Base-by-base conservation (phyloP, 2,797 vertebrate species). In the Cynodonichthys magdalenae region DNA sequence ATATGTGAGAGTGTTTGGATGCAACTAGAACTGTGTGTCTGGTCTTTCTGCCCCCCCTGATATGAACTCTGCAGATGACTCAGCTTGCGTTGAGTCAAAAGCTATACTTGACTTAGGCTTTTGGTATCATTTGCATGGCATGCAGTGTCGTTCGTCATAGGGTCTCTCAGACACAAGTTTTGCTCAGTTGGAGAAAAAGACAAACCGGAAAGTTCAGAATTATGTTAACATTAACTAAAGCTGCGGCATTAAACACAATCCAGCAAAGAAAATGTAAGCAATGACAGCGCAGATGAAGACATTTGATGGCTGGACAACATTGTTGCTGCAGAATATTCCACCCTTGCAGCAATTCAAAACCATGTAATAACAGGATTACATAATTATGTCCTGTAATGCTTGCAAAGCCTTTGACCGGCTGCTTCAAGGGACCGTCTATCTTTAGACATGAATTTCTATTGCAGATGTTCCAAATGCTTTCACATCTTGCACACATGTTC, bases 61-160 rank as follows among this genome's bases (percentile, higher is more conserved):
- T 58, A 68, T 69, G 74, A 76, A 60, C 61, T 72, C 62, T 67
- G 48, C 24, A 61, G 60, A 77, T 87, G 85, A 90, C 79, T 84
- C 84, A 85, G 82, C 77, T 60, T 80, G 73, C 74, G 59, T 53
- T 14, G 15, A 51, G 52, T 67, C 80, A 69, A 17, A 36, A 31
- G 54, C 47, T 61, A 36, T 56, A 53, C 73, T 64, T 65, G 70
- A 85, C 76, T 59, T 69, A 53, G 55, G 69, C 42, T 63, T 74
- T 61, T 48, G 48, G 63, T 59, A 63, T 68, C 52, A 50, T 52
- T 12, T 27, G 34, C 18, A 20, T 24, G 24, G 2, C 24, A 3
- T 24, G 24, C 24, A 68, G n/a, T n/a, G 18, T 63, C 72, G 61
- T 60, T 75, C 70, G 77, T 29, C 10, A 11, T 10, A 59, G 31